Evolutionary conservation across 2,888 invertebrate species (phyloP).

Genomic region (Andrena praecox): DNA sequence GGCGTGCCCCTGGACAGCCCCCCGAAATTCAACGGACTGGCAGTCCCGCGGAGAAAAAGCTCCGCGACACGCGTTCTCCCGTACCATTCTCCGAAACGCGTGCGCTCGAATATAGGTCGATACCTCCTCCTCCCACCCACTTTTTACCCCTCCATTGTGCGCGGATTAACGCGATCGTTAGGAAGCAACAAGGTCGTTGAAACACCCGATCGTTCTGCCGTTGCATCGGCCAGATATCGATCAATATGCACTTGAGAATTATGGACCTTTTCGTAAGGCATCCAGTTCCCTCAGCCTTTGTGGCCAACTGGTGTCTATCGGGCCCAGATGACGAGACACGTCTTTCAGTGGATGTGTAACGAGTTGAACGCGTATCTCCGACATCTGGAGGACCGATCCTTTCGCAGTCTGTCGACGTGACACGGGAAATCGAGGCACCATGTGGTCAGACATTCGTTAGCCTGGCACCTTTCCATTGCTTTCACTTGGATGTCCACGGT

Average conservation of each 20-base stretch:
- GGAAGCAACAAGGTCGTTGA: too few relatives aligned
- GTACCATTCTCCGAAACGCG: neutral
- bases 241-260: neutral
- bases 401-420: slow-evolving; percentile 25
- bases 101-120: neutral
- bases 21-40: slow-evolving; percentile 48
- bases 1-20: slow-evolving; percentile 68
- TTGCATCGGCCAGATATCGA: neutral
- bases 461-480: slow-evolving; percentile 1
- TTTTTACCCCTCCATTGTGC: neutral
- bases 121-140: neutral
- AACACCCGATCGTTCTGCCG: neutral
- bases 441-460: slow-evolving; percentile 31
- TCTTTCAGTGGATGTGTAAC: slow-evolving; percentile 33
- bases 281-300: neutral
- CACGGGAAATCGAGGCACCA: slow-evolving; percentile 44
- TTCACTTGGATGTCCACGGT: neutral
- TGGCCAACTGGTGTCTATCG: slow-evolving; percentile 39
- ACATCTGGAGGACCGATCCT: slow-evolving; percentile 51
- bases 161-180: too few relatives aligned
- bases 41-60: slow-evolving; percentile 38
- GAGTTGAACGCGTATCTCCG: slow-evolving; percentile 46
- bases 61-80: slow-evolving; percentile 10
- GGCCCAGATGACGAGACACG: slow-evolving; percentile 44
- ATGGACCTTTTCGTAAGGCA: neutral